These are phyloP conservation scores for Lamellibrachia luymesi DNA, from an alignment of 1,140 invertebrate species.

Conservation along the genomic window DNA sequence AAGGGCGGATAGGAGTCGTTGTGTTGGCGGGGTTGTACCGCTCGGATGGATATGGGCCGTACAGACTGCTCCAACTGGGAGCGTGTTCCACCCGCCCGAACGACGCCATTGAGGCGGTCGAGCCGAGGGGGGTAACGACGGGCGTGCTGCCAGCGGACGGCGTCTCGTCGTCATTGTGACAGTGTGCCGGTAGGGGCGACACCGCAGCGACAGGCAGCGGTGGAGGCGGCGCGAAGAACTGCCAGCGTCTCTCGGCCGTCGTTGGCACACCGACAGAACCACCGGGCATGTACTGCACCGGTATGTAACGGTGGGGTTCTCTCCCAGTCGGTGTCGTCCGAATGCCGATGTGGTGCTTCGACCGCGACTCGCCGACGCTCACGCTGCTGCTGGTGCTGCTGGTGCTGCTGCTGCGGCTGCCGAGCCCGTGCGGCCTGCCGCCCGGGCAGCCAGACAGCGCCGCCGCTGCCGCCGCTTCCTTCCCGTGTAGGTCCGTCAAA, in stretches of 20 bases:
- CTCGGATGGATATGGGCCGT: background rate
- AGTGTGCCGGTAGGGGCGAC: background rate
- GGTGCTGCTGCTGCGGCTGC: background rate
- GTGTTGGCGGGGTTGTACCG: no score
- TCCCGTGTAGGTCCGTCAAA: background rate
- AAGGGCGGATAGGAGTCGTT: background rate
- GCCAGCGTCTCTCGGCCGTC: background rate
- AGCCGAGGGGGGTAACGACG: background rate
- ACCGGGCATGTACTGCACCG: no score
- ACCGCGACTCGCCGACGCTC: background rate
- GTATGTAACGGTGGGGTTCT: background rate
- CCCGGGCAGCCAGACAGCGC: no score
- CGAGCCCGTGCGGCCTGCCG: background rate
- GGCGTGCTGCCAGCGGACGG: background rate
- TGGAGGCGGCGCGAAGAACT: background rate
- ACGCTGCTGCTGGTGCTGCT: background rate
- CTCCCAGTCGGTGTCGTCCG: background rate
- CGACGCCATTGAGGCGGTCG: background rate
- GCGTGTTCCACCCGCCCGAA: background rate
- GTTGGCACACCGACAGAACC: background rate
- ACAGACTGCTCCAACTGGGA: background rate
- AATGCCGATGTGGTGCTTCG: background rate
- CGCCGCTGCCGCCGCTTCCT: background rate
- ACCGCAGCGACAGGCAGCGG: background rate
- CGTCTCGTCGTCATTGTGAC: background rate